phyloP scores from a whole-genome alignment of 2,113 vertebrate species.

The Hippocampus barbouri region DNA sequence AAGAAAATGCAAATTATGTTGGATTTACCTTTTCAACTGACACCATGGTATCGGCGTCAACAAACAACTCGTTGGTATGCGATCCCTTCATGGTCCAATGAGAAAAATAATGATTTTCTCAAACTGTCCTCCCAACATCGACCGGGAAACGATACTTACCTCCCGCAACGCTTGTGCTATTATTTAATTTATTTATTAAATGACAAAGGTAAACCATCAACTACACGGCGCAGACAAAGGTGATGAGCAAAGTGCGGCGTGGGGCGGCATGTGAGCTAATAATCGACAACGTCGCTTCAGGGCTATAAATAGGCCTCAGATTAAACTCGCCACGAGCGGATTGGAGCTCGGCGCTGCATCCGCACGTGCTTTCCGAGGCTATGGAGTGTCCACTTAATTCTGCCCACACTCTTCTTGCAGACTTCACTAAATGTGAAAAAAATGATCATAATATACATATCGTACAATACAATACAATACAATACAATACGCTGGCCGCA shows the following conservation, averaged over 20 bases:
- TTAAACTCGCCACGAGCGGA: slow-evolving; percentile 37
- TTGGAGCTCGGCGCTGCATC: slow-evolving; percentile 27
- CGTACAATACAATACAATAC: no score
- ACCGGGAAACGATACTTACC: no score
- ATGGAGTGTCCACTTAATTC: background rate
- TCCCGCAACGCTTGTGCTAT: background rate
- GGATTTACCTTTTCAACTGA: no score
- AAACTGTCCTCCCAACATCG: no score
- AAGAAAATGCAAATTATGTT: no score
- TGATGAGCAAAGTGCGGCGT: slow-evolving; percentile 33
- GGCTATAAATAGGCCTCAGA: slow-evolving; percentile 60
- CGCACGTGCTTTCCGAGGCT: slow-evolving; percentile 17
- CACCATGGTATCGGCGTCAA: no score
- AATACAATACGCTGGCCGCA: no score
- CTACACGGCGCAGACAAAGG: background rate
- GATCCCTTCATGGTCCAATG: no score
- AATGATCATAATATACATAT: no score
- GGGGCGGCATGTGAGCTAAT: slow-evolving; percentile 38
- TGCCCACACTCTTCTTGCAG: background rate
- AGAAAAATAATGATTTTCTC: no score
- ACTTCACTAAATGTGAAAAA: background rate
- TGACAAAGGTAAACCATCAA: background rate
- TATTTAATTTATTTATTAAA: background rate
- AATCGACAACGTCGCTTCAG: slow-evolving; percentile 37
- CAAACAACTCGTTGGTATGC: no score